phyloP scores from a whole-genome alignment of 1,140 invertebrate species.

The Saccostrea cuccullata region DNA sequence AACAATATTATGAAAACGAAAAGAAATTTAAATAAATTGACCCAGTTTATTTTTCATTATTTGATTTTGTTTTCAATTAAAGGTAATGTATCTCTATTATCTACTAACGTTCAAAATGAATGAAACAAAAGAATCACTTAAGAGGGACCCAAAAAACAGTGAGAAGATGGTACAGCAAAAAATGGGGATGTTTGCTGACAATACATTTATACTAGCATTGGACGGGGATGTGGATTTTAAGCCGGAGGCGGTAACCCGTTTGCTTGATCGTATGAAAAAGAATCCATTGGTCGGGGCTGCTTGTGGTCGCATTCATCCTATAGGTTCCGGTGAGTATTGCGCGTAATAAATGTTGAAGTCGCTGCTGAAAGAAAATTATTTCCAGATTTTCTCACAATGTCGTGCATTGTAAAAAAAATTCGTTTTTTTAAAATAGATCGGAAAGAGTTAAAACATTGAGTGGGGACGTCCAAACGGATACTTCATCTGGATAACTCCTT shows the following conservation, averaged over 20 bases:
- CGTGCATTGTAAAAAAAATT: no score
- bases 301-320: constrained; percentile 82
- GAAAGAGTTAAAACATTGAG: no score
- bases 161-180: not conserved
- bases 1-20: no score
- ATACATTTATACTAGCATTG: constrained; percentile 81
- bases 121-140: constrained; percentile 54
- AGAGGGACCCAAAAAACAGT: not conserved
- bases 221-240: constrained; percentile 83
- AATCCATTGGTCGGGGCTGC: constrained; percentile 81
- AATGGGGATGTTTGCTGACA: not conserved
- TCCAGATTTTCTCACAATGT: no score
- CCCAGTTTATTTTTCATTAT: no score
- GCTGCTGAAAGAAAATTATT: no score
- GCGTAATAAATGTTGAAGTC: no score
- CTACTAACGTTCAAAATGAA: constrained; percentile 79
- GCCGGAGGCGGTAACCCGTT: constrained; percentile 80
- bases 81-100: constrained; percentile 85
- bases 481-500: no score
- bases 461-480: no score
- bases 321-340: constrained; percentile 73
- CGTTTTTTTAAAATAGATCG: no score
- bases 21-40: no score
- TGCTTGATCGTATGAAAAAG: constrained; percentile 82
- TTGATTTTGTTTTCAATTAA: not conserved